A percentile compares a stretch with the other conserved stretches of the same genome.
phyloP scores from a whole-genome alignment of 2,888 invertebrate genomes.

The Cactoblastis cactorum region DNA sequence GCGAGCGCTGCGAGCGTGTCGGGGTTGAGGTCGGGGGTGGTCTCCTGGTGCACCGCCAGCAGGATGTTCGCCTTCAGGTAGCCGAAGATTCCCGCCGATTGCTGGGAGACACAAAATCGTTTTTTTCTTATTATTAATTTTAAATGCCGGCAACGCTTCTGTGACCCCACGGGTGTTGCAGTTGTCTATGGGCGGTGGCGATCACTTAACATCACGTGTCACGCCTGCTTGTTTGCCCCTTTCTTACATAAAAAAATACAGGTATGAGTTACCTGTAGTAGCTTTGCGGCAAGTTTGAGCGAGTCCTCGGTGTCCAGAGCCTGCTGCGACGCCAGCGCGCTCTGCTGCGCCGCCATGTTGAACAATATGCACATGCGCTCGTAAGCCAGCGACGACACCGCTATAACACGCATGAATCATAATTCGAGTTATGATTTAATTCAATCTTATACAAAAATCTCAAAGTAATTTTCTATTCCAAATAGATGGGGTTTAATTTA shows the following conservation, averaged over 20 bases:
- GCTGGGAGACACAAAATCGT: constrained; percentile 69
- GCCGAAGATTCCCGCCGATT: constrained; percentile 93
- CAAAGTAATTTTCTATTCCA: too few species aligned
- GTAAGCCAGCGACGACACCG: constrained; percentile 92
- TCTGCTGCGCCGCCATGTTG: constrained; percentile 97
- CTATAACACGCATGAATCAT: too few species aligned
- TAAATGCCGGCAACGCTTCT: too few species aligned
- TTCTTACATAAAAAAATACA: too few species aligned
- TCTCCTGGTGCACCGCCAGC: constrained; percentile 93
- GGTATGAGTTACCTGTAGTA: constrained; percentile 93
- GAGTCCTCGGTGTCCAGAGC: constrained; percentile 94
- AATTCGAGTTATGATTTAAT: too few species aligned
- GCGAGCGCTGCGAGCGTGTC: constrained; percentile 93
- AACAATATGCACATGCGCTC: constrained; percentile 97
- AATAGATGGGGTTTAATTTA: too few species aligned
- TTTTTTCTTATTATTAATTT: neutral
- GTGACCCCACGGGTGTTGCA: too few species aligned
- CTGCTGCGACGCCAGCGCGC: constrained; percentile 91
- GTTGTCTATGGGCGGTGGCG: too few species aligned
- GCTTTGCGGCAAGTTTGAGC: constrained; percentile 93
- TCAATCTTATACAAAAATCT: too few species aligned
- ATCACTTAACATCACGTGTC: too few species aligned
- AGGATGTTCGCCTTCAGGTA: constrained; percentile 90
- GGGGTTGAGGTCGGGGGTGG: constrained; percentile 96
- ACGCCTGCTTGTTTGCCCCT: too few species aligned